Evolutionary conservation across 2,888 invertebrate genomes (phyloP).

Genomic region (Ectemnius lituratus): DNA sequence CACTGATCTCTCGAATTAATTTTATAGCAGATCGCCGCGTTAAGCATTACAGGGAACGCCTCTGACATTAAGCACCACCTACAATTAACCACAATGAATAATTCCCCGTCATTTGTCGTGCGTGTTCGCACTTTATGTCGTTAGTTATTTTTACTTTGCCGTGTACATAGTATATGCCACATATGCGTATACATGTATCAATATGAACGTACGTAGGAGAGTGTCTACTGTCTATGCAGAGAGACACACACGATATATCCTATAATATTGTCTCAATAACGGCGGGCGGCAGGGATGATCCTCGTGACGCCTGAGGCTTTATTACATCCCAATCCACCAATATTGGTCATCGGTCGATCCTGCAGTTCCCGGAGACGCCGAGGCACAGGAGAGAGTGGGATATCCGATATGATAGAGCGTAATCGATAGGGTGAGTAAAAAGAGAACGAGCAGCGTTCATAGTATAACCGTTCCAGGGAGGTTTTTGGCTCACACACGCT

Average conservation of each 20-base stretch:
- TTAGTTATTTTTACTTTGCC: too few species aligned
- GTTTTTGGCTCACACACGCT: conserved; percentile 26
- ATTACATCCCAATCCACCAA: conserved; percentile 60
- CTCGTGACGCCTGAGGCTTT: conserved; percentile 56
- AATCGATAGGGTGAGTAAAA: conserved; percentile 28
- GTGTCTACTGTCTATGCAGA: too few species aligned
- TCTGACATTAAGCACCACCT: too few species aligned
- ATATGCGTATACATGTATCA: too few species aligned
- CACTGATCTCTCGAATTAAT: too few species aligned
- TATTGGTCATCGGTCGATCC: conserved; percentile 64
- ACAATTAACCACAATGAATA: too few species aligned
- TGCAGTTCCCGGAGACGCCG: conserved; percentile 31
- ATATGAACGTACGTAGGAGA: too few species aligned
- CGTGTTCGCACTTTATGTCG: too few species aligned
- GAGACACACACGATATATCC: conserved; percentile 45
- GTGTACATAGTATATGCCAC: too few species aligned
- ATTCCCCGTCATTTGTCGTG: too few species aligned
- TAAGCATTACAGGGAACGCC: too few species aligned
- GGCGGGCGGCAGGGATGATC: conserved; percentile 47
- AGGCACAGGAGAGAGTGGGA: not conserved
- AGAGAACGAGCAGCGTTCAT: conserved; percentile 19
- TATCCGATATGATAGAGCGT: not conserved
- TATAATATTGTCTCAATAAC: conserved; percentile 64
- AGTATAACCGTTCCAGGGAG: conserved; percentile 28
- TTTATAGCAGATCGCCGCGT: too few species aligned